These are phyloP conservation scores for Karalla daura DNA, from an alignment of 2,797 vertebrate species.

Conservation along the genomic window DNA sequence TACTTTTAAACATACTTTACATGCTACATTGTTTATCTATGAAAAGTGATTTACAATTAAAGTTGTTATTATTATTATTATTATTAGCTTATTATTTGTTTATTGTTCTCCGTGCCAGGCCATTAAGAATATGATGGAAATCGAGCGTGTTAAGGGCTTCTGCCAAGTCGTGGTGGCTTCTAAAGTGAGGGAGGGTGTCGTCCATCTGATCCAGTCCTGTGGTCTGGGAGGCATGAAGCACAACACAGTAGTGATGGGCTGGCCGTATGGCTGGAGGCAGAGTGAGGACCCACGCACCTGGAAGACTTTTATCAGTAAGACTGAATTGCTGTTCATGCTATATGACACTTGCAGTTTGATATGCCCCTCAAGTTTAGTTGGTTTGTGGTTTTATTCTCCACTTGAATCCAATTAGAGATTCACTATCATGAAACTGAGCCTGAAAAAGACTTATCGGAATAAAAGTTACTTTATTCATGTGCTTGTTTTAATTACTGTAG, in stretches of 20 bases:
- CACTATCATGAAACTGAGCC: no score
- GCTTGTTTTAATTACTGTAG: background rate
- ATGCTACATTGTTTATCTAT: no score
- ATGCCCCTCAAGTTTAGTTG: no score
- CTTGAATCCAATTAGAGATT: no score
- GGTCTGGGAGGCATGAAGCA: constrained; percentile 98
- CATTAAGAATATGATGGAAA: constrained; percentile 99
- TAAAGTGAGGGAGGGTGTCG: constrained; percentile 94
- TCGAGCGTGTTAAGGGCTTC: constrained; percentile 97
- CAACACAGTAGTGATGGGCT: constrained; percentile 97
- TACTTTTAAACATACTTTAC: no score
- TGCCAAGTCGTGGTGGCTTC: constrained; percentile 95
- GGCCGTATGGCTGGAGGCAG: constrained; percentile 98
- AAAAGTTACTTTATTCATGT: no score
- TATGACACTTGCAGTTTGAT: no score
- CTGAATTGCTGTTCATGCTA: background rate
- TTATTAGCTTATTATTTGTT: background rate
- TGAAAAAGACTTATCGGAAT: no score
- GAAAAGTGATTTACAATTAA: no score
- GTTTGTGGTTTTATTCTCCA: no score
- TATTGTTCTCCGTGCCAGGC: constrained; percentile 79
- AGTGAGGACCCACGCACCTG: constrained; percentile 97
- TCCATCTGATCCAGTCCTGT: constrained; percentile 96
- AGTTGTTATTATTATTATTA: no score
- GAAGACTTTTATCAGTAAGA: constrained; percentile 98